Evolutionary conservation across 2,113 vertebrate species (phyloP), one percentile per base, ranked within the genome.

Genomic region (Serilophus lunatus): DNA sequence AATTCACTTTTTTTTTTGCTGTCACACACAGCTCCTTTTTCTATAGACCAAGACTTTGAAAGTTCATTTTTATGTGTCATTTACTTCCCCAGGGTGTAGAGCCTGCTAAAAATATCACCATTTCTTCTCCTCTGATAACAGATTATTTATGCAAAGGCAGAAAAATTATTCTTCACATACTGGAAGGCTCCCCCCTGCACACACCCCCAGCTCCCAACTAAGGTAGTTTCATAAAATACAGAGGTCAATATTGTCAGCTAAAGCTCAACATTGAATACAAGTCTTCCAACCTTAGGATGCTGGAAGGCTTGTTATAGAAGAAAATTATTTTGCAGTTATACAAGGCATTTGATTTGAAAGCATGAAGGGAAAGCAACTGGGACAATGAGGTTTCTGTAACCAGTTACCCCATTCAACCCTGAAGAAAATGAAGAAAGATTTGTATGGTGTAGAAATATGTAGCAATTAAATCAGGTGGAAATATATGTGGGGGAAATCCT

Each of bases 21-120:
- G 23, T 96, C 97, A 95, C 96, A 97, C 93, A 94, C 91, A 56
- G 97, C 94, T 97, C 84, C 90, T 95, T 98, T 98, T 97, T 97
- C 97, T 97, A 97, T 93, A 97, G 97, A 94, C 96, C 96, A 95
- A 97, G 96, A 97, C 98, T 98, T 98, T 98, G 96, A 98, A 98
- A 97, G 96, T 96, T 96, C 95, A 88, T 97, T 97, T 97, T 98
- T 95, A 91, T 96, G 97, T 98, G 97, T 97, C 97, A 94, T 97
- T 98, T 97, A 96, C 96, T 94, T 97, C 97, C 97, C 98, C 92
- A 93, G 97, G 97, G 97, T 95, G 97, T 92, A 97, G 94, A 96
- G 78, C 72, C 96, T 97, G 84, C 97, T 97, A 97, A 98, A 98
- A 98, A 98, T 97, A 97, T 49, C 85, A 94, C 92, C 53, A 79